Base-by-base conservation (phyloP, 2,888 invertebrate genomes). In the Pediacus dermestoides region DNA sequence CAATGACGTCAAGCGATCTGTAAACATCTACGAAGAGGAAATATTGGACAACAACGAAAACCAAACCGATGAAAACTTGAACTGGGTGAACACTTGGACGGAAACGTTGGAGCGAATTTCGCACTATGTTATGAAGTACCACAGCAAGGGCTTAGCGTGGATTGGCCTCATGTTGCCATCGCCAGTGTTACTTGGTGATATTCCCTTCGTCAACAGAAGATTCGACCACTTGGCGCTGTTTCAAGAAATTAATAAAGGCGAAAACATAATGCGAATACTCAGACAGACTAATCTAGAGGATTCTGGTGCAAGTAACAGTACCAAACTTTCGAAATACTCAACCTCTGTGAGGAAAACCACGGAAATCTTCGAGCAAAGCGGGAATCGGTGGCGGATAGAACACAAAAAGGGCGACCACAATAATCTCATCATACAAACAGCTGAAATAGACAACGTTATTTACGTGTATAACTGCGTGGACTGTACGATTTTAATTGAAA, bases 191-290 rank as follows among this genome's bases (percentile, higher is more conserved):
- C 15, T 52, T 4, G 49, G 52, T 4, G 52, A 50, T 34, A 32
- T 42, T 10, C 34, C 47, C n/a, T 33, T 27, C 13, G 30, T 37
- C 8, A 36, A 37, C 18, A 42, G 40, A 31, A 43, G 38, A 7
- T 42, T 41, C 16, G 40, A 50, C 13, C 45, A 49, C 6, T 30
- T 25, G 6, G 39, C 44, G 3, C 34, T 54, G 6, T 44, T 45
- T n/a, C 35, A 44, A 12, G 47, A 52, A 36, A 52, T 52, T 15
- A 46, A 44, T 30, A 46, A 51, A 30, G 49, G 44, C n/a, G 44
- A 54, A 32, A 44, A 42, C 30, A 46, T 48, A 27, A 39, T 34
- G n/a, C 39, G 44, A 10, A 37, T 48, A 8, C 32, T 52, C 21
- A 39, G 44, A 18, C 14, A 37, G 3, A 8, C 14, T 14, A 16